These are phyloP conservation scores for Pseudococcus longispinus DNA, from an alignment of 2,888 invertebrate species.

Conservation along the genomic window DNA sequence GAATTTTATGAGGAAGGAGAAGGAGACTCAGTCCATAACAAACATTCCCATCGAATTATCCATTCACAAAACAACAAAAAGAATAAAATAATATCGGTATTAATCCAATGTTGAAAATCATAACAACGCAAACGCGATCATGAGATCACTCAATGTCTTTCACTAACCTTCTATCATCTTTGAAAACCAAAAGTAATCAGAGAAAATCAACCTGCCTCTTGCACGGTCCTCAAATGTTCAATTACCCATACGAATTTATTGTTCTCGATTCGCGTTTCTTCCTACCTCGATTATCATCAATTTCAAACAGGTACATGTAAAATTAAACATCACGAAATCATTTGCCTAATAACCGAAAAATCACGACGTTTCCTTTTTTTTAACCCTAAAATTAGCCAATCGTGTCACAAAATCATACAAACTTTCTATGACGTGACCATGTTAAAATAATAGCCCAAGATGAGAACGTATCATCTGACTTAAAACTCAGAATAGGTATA, in stretches of 20 bases:
- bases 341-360: neutral
- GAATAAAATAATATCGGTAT: no score
- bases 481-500: neutral
- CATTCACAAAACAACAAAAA: no score
- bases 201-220: neutral
- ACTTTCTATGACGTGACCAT: slow-evolving; percentile 27
- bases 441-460: neutral
- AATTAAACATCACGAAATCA: slow-evolving; percentile 19
- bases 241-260: slow-evolving; percentile 6
- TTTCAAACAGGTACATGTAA: neutral
- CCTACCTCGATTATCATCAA: neutral
- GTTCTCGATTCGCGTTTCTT: neutral
- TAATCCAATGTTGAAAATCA: no score
- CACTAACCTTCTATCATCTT: neutral
- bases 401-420: neutral
- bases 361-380: slow-evolving; percentile 6
- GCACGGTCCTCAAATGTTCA: neutral
- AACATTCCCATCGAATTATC: no score
- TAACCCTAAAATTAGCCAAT: neutral
- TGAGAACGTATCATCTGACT: neutral
- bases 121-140: neutral
- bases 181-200: neutral
- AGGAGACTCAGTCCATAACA: no score
- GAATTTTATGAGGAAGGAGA: no score
- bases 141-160: neutral